Evolutionary conservation across 2,888 invertebrate genomes (phyloP), one percentile per base, ranked within the genome.

Genomic region (Resseliella maxima): DNA sequence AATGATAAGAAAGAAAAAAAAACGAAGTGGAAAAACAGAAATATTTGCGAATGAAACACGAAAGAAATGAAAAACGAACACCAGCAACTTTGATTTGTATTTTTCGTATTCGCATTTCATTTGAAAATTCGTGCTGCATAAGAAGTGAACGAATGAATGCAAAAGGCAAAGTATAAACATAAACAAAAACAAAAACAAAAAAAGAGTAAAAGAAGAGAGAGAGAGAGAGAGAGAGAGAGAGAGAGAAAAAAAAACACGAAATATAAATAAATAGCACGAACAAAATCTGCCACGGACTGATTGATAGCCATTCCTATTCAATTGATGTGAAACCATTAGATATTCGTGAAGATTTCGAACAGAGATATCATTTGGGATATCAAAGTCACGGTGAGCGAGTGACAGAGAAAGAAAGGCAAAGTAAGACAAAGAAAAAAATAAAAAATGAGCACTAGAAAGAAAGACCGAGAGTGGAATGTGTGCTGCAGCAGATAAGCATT

Each of bases 1-100:
- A 72, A 72, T 72, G 72, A 72, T 72, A 72, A 72, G 72, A 72
- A 72, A 72, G 31, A 72, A n/a, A n/a, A n/a, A n/a, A n/a, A n/a
- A n/a, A n/a, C n/a, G 72, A 72, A 72, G 72, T 72, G 72, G 72
- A 72, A 72, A 72, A 72, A 72, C 72, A 27, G 35, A 72, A 59
- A 59, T 59, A 59, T 59, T 59, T 59, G 59, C 24, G 27, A 59
- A 59, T 59, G 59, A 59, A 72, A 72, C 72, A 72, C 72, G 72
- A 72, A 72, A 72, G 72, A 72, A 27, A 72, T 72, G 31, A 72
- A 72, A 72, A 72, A 72, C 72, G 72, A 35, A 72, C 72, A 72
- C 72, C 72, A 72, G 46, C 24, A 6, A 24, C 59, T 59, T 59
- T 59, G 59, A 59, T 59, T 59, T 59, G 59, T 59, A 59, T 59